A percentile compares a stretch with the other conserved stretches of the same genome.
phyloP scores from a whole-genome alignment of 1,140 invertebrate genomes.

The Pteromalus puparum region DNA sequence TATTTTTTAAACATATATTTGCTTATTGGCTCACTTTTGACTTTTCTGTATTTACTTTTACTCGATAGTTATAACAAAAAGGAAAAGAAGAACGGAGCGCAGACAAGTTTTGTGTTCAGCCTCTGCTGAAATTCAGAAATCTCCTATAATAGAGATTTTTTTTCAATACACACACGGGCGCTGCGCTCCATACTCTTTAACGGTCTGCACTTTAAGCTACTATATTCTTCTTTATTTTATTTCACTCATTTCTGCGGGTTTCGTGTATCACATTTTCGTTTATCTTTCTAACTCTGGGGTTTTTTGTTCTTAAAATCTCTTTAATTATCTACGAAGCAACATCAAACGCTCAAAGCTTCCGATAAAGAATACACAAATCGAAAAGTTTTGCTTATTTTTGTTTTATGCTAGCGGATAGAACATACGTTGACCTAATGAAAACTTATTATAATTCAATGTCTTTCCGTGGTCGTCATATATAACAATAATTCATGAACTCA shows the following conservation, averaged over 20 bases:
- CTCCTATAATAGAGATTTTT: slow-evolving; percentile 1
- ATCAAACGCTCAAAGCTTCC: slow-evolving; percentile 51
- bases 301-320: slow-evolving; percentile 43
- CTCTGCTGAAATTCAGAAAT: slow-evolving; percentile 16
- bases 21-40: slow-evolving; percentile 42
- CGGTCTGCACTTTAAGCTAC: not conserved
- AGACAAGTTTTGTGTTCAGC: not conserved
- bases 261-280: slow-evolving; percentile 53
- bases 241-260: slow-evolving; percentile 46
- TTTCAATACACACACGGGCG: not conserved
- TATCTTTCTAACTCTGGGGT: slow-evolving; percentile 43
- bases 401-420: slow-evolving; percentile 22
- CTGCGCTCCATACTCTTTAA: slow-evolving; percentile 21
- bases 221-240: slow-evolving; percentile 24
- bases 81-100: slow-evolving; percentile 2
- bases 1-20: slow-evolving; percentile 18
- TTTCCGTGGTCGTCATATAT: slow-evolving; percentile 20
- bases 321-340: slow-evolving; percentile 52
- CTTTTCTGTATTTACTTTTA: not conserved
- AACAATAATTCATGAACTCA: not conserved
- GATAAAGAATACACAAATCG: slow-evolving; percentile 45
- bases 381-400: slow-evolving; percentile 27
- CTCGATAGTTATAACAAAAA: not conserved
- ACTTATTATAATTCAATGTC: slow-evolving; percentile 50
- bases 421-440: slow-evolving; percentile 31